Evolutionary conservation across 2,113 vertebrate species (phyloP).

Genomic region (Daboia siamensis): DNA sequence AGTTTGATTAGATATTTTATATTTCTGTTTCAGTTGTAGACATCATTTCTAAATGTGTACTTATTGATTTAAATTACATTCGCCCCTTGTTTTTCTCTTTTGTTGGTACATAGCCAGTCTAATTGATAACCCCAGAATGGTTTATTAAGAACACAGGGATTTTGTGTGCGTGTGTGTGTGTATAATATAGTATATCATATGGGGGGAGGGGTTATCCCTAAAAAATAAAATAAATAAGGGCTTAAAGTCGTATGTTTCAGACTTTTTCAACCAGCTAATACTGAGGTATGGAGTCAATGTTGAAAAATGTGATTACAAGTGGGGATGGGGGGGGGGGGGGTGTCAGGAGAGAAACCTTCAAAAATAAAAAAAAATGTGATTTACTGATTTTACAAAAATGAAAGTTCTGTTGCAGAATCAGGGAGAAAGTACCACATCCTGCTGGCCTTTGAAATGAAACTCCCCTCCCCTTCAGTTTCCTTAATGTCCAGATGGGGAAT

Average conservation of each 20-base stretch:
- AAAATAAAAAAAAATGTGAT: background rate
- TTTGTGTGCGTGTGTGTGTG: background rate
- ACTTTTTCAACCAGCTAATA: slow-evolving; percentile 53
- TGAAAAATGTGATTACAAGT: slow-evolving; percentile 47
- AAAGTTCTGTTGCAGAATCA: slow-evolving; percentile 41
- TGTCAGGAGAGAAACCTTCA: slow-evolving; percentile 14
- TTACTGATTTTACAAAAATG: background rate
- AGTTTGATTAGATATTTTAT: background rate
- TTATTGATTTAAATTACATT: background rate
- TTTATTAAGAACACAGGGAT: background rate
- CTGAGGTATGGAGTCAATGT: slow-evolving; percentile 30
- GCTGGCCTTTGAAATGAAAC: slow-evolving; percentile 66
- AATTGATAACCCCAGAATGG: background rate
- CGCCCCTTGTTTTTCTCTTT: background rate
- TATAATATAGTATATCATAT: background rate
- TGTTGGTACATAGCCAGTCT: background rate
- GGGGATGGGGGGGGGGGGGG: background rate
- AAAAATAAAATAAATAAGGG: slow-evolving; percentile 26
- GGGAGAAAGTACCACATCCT: slow-evolving; percentile 60
- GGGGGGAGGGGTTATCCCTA: background rate
- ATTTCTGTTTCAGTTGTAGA: background rate
- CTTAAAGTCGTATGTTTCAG: slow-evolving; percentile 25
- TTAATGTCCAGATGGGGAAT: slow-evolving; percentile 71
- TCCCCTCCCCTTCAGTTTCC: slow-evolving; percentile 45
- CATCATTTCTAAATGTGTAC: background rate